A percentile compares a stretch with the other conserved stretches of the same genome.
These are phyloP conservation scores for Falco peregrinus DNA, from an alignment of 2,797 vertebrate species.

Conservation along the genomic window DNA sequence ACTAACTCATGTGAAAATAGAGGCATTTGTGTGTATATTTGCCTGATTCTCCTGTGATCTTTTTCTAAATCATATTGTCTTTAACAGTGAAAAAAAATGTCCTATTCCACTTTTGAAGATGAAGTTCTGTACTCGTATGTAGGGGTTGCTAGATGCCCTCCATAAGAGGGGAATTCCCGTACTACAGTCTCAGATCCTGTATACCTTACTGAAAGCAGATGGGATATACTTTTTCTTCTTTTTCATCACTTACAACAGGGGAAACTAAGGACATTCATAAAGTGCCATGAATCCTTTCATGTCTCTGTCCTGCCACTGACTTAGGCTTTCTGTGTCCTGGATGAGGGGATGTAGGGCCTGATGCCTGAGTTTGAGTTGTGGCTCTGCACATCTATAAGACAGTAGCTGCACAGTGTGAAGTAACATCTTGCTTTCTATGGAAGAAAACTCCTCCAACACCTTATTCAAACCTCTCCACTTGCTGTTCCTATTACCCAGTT, in stretches of 20 bases:
- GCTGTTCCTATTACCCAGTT: background rate
- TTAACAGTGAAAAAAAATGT: background rate
- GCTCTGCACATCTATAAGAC: background rate
- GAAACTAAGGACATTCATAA: background rate
- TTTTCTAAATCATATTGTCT: background rate
- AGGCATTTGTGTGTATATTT: fast-evolving
- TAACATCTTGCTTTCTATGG: background rate
- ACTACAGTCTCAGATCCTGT: background rate
- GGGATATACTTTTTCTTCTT: background rate
- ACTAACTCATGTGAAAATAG: background rate
- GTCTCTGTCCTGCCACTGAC: background rate
- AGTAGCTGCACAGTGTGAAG: background rate
- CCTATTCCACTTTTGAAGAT: background rate
- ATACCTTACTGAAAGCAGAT: background rate
- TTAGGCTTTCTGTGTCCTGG: background rate
- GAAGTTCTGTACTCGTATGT: background rate
- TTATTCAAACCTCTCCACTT: background rate
- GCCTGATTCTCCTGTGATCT: background rate
- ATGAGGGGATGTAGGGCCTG: background rate
- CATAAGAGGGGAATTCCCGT: background rate
- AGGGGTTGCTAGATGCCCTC: background rate
- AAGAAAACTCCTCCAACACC: background rate
- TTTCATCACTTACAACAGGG: background rate
- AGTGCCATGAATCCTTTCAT: background rate
- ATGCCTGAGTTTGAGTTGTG: background rate